phyloP scores from a whole-genome alignment of 2,797 vertebrate species.

The Neoniphon sammara region DNA sequence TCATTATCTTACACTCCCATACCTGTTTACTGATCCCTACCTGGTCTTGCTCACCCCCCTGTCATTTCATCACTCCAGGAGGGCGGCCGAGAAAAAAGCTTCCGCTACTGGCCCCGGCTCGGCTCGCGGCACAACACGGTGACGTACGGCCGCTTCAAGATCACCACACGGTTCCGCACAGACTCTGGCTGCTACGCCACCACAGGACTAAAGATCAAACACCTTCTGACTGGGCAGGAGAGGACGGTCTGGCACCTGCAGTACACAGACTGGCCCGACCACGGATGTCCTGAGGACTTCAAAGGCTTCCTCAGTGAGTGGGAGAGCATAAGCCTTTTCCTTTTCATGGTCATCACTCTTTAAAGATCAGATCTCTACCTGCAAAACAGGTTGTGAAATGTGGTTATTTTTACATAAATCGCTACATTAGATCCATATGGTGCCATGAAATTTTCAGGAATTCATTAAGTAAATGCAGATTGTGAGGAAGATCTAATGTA shows the following conservation, averaged over 20 bases:
- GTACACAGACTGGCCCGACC: constrained; percentile 98
- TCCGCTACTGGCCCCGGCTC: constrained; percentile 96
- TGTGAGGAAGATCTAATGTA: neutral
- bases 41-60: neutral
- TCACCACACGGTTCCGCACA: constrained; percentile 96
- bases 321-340: neutral
- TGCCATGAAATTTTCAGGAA: constrained; percentile 12
- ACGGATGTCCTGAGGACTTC: constrained; percentile 96
- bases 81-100: constrained; percentile 95
- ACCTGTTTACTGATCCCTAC: no score
- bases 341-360: neutral
- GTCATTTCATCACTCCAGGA: constrained; percentile 80
- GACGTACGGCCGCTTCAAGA: constrained; percentile 96
- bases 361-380: neutral
- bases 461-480: neutral
- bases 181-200: constrained; percentile 99
- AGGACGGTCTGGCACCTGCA: constrained; percentile 97
- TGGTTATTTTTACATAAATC: neutral
- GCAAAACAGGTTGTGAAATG: neutral
- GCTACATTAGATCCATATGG: neutral
- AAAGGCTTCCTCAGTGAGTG: constrained; percentile 95
- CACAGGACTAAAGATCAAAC: constrained; percentile 96
- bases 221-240: constrained; percentile 94
- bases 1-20: no score
- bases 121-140: constrained; percentile 96